Base-by-base conservation (phyloP, 2,113 vertebrate genomes). In the Cyphomyrus plagiostoma region DNA sequence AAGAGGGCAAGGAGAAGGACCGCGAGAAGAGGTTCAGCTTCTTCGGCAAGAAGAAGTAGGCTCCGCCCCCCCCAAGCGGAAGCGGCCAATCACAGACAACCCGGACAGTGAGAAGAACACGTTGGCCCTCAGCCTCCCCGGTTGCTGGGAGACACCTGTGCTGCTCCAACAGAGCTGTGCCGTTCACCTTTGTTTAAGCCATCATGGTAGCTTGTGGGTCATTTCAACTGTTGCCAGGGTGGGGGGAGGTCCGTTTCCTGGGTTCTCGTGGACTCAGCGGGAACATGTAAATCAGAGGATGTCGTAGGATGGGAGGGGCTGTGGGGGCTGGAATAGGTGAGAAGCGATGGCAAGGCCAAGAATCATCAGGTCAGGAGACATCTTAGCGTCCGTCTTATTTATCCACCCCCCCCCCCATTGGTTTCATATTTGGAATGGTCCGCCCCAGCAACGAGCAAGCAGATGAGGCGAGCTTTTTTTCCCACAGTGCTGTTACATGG, bases 1-100 rank as follows among this genome's bases (percentile, higher is more conserved):
- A 97, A 91, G 98, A 98, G 0, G 96, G 97, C 88, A 96, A 97
- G 93, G 97, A 98, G 42, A 96, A 95, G 89, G 97, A 97, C 91
- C 94, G 97, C 0, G 97, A 98, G 92, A 98, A 98, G 92, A 96
- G 98, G 90, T 98, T 98, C 96, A 98, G 98, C 94, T 98, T 98
- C 95, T 98, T 98, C 92, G 96, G 97, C 94, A 98, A 98, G 95
- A 98, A 96, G 92, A 97, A 98, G 94, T 98, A 97, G 92, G 97
- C 93, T 98, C 23, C 42, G 6, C 26, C 87, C 39, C 84, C 49
- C 85, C 86, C 50, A 17, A 53, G 30, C n/a, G 13, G 85, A 52
- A 53, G 39, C n/a, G 48, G 26, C 85, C 48, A 50, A 39, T 48
- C 26, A 39, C 13, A 87, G n/a, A 56, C n/a, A 52, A 53, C 48